A percentile compares a stretch with the other conserved stretches of the same genome.
phyloP scores from a whole-genome alignment of 2,797 vertebrate species.

The Steatocranus sp. region DNA sequence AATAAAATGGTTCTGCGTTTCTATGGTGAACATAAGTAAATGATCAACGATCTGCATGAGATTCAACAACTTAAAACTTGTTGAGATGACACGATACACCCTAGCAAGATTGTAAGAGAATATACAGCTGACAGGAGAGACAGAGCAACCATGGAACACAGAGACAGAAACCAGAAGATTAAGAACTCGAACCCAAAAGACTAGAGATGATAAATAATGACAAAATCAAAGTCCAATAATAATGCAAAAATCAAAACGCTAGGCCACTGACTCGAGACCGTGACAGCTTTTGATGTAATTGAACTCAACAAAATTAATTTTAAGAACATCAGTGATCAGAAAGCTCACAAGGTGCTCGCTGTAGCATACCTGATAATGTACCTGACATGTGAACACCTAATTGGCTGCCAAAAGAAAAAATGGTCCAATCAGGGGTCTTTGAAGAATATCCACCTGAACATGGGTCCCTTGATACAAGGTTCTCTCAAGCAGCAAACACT shows the following conservation, averaged over 20 bases:
- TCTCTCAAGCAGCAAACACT: background rate
- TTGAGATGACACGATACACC: background rate
- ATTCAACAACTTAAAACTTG: background rate
- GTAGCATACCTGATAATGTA: background rate
- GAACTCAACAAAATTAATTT: background rate
- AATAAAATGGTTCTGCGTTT: background rate
- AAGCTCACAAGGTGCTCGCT: background rate
- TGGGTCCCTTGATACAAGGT: background rate
- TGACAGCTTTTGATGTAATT: background rate
- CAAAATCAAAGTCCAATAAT: background rate
- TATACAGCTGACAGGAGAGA: background rate
- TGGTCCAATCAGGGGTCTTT: background rate
- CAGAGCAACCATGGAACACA: background rate
- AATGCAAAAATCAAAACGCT: background rate
- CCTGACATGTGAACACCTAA: background rate
- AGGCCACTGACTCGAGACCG: background rate
- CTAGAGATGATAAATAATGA: background rate
- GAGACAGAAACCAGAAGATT: background rate
- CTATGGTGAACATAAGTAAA: background rate
- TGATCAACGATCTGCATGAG: background rate
- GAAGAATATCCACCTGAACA: background rate
- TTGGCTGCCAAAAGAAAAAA: background rate
- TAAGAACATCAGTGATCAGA: background rate
- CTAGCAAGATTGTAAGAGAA: background rate
- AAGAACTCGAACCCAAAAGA: background rate